A percentile compares a stretch with the other conserved stretches of the same genome.
Conservation (phyloP, 2,888 invertebrate genomes). For the Drosophila buzzatii region DNA sequence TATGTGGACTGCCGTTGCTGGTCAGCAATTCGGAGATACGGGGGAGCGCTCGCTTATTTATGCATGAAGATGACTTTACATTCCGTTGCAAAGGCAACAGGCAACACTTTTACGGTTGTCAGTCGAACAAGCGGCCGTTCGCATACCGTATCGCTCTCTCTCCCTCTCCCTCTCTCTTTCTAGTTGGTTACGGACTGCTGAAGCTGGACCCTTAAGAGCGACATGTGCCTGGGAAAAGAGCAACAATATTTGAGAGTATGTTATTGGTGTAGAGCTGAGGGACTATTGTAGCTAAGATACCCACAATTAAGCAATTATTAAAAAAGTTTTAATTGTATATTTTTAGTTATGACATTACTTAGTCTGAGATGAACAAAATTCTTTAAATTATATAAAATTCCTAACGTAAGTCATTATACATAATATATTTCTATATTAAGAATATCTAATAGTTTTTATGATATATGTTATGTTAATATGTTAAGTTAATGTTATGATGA, state of each 20-base stretch:
- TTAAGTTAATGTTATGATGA: too few species aligned
- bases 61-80: conserved; percentile 81
- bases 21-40: background rate
- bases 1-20: conserved; percentile 9
- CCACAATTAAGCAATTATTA: background rate
- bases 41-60: conserved; percentile 60
- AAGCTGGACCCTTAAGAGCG: conserved; percentile 40
- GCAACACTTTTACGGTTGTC: conserved; percentile 79
- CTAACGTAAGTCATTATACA: too few species aligned
- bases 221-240: conserved; percentile 52
- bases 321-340: background rate
- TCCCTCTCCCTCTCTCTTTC: conserved; percentile 1
- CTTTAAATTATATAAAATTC: background rate
- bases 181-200: conserved; percentile 75
- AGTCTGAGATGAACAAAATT: background rate
- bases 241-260: conserved; percentile 8
- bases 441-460: too few species aligned
- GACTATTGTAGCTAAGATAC: conserved; percentile 18
- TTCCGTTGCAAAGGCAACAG: conserved; percentile 60
- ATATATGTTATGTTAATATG: too few species aligned
- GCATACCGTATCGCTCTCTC: background rate
- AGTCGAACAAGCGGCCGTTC: conserved; percentile 15
- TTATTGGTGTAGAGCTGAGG: background rate
- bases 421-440: too few species aligned
- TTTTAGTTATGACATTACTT: background rate